Base-by-base conservation (phyloP, 2,113 vertebrate species). In the Vidua chalybeata region DNA sequence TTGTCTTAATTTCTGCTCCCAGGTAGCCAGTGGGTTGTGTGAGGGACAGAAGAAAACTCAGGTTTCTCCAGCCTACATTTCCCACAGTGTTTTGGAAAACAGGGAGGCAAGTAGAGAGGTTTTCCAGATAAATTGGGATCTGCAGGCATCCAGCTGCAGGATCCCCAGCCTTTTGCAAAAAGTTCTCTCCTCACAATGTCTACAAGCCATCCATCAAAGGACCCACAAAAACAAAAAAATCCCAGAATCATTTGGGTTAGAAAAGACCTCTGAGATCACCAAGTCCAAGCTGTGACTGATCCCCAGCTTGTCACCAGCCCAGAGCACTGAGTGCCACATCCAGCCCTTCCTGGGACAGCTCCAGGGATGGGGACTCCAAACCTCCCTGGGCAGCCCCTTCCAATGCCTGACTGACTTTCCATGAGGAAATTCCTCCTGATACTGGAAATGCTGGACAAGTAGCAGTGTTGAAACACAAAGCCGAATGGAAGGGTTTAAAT, bases 261-360 rank as follows among this genome's bases (percentile, higher is more conserved):
- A 68, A 55, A 43, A 68, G 31, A 68, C 13, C 48, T 56, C 35
- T 7, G 21, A 62, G 31, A 23, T 7, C 52, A 37, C 5, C 1
- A 0, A 33, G 4, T 12, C 39, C 30, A 35, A 17, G 1, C 30
- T 31, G 21, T 41, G 55, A 2, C 12, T 0, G 0, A 41, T 30
- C 4, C 16, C 14, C 17, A 46, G 46, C 24, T 2, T 14, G 37
- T 61, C 69, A 6, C 7, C 64, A 54, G 64, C 18, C 28, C 84
- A 79, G 30, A 22, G 30, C 67, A 2, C 31, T 5, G 30, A 76
- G 30, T 31, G 71, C 12, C 55, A 76, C 26, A 12, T 22, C 39
- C 62, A 75, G n/a, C 7, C 6, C 1, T 5, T 56, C 16, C 58
- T 21, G 6, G 48, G 37, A 33, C 45, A 59, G 33, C 16, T 62